Evolutionary conservation across 2,888 invertebrate species (phyloP), one percentile per base, ranked within the genome.

Genomic region (Drosophila dives): DNA sequence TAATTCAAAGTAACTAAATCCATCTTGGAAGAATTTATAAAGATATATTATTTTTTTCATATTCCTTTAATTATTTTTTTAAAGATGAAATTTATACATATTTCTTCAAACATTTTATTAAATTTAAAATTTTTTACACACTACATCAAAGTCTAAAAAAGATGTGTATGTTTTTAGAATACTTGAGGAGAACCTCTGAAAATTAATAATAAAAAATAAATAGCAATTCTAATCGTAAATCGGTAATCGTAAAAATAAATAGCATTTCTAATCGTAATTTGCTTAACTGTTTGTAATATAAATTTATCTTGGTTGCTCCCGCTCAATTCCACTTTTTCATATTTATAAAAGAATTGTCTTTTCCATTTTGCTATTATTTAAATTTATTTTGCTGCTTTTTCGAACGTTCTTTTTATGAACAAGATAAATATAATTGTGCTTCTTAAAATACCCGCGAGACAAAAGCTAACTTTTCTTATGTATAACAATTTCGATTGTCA

Each of bases 371-470:
- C 29, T 33, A 11, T 48, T 34, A 23, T 33, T 17, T 29, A 17
- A 34, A 48, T 26, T n/a, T 49, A 32, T 36, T 26, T 1, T 10
- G n/a, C 33, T 10, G 1, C 33, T 23, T 17, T 29, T 29, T 10
- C 6, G 32, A n/a, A 10, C 0, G 23, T 10, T 29, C 20, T 17
- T 36, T 34, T 34, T 23, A 33, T 33, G 33, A 29, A 29, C 17
- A 17, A 26, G 23, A 36, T 29, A 29, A n/a, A n/a, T n/a, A 60
- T 62, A 77, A 76, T 77, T 76, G 60, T 63, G 55, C 72, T 40
- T 70, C 48, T 74, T 63, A 45, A 51, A 69, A 79, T 64, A 63
- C 74, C 83, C 75, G 68, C 75, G 72, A 73, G 86, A 74, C 79
- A 77, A 32, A 67, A 67, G 59, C 29, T 56, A 38, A 55, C 77